phyloP scores from a whole-genome alignment of 2,888 invertebrate genomes.

The Syrista parreyssii region DNA sequence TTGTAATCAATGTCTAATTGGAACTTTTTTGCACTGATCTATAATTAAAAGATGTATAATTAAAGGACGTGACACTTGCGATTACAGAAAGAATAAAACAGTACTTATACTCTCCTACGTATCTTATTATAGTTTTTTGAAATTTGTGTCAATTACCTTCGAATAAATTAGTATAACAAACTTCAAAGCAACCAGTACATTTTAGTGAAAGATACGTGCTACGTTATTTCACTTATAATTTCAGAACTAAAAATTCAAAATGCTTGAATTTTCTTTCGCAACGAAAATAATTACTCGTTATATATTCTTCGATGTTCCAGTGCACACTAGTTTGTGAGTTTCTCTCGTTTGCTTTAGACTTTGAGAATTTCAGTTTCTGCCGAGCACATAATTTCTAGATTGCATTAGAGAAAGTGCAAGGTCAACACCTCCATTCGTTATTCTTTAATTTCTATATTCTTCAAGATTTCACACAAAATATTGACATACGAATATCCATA shows the following conservation, averaged over 20 bases:
- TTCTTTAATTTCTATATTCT: too few species aligned
- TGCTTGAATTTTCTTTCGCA: neutral
- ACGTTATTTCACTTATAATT: neutral
- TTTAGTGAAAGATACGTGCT: neutral
- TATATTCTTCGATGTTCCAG: too few species aligned
- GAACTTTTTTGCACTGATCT: neutral
- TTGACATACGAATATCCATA: neutral
- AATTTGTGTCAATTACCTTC: neutral
- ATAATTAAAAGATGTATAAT: neutral
- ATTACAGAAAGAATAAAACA: neutral
- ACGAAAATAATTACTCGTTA: too few species aligned
- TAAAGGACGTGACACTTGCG: neutral
- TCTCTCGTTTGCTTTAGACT: neutral
- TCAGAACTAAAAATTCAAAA: neutral
- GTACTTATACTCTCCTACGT: neutral
- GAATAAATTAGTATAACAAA: neutral
- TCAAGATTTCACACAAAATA: too few species aligned
- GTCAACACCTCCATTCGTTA: too few species aligned
- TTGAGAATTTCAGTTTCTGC: neutral
- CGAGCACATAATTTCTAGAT: too few species aligned
- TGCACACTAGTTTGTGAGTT: too few species aligned
- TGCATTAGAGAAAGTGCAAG: too few species aligned
- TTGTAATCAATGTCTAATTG: neutral
- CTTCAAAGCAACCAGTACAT: neutral
- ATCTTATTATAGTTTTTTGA: neutral